A percentile compares a stretch with the other conserved stretches of the same genome.
These are phyloP conservation scores for Heliconius melpomene DNA, from an alignment of 1,140 invertebrate genomes.

Conservation along the genomic window DNA sequence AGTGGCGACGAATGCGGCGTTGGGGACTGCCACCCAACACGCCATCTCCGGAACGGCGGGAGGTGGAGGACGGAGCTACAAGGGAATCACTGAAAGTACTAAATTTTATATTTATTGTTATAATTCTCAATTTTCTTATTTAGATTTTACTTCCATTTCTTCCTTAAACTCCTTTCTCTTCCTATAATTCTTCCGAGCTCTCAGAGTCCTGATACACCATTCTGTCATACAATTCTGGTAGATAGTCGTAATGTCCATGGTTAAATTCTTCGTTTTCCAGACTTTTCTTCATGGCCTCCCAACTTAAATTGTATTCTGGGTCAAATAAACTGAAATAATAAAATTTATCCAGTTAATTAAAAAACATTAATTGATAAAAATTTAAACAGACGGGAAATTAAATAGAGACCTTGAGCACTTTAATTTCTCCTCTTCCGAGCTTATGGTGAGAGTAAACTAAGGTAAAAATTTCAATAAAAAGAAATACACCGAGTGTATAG, in stretches of 20 bases:
- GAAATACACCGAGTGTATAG: too few relatives aligned
- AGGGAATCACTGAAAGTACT: too few relatives aligned
- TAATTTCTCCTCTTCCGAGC: too few relatives aligned
- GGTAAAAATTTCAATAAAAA: too few relatives aligned
- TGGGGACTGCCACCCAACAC: too few relatives aligned
- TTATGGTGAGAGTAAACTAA: too few relatives aligned
- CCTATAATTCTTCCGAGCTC: constrained; percentile 36
- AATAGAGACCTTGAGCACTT: too few relatives aligned
- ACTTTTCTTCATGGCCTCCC: constrained; percentile 33
- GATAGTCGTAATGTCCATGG: constrained; percentile 21
- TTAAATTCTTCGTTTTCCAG: constrained; percentile 17
- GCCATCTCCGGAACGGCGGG: too few relatives aligned
- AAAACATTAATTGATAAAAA: background rate
- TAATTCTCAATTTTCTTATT: background rate
- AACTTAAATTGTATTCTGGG: constrained; percentile 21
- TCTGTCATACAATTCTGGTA: constrained; percentile 37
- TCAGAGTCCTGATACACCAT: constrained; percentile 18
- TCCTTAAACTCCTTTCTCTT: background rate
- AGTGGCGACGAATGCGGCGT: too few relatives aligned
- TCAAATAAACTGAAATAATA: constrained; percentile 23
- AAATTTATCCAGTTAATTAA: background rate
- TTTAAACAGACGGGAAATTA: too few relatives aligned
- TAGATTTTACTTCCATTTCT: background rate
- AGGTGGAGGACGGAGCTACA: too few relatives aligned
- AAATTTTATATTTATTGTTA: background rate